Base-by-base conservation (phyloP, 2,888 invertebrate genomes). In the Saturnia pavonia region DNA sequence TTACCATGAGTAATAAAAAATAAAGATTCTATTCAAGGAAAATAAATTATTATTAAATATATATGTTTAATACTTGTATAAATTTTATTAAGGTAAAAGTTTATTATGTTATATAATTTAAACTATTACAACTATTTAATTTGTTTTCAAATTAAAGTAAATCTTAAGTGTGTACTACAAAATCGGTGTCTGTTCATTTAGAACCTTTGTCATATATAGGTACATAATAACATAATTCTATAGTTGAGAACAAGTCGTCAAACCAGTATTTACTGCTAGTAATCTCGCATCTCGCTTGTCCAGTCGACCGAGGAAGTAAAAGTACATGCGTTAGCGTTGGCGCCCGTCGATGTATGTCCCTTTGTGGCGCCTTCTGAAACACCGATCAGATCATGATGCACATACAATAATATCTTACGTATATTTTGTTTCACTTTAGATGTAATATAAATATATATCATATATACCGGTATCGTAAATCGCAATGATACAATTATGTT, bases 231-330 rank as follows among this genome's bases (percentile, higher is more conserved):
- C 25, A 68, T 25, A 27, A 27, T 27, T 45, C 12, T 60, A 27
- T 60, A 60, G 57, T 57, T 25, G 22, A 57, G 68, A 16, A 7
- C 63, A 22, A 54, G 51, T 66, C 65, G 63, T 81, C 73, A 85
- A 87, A 88, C 88, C 84, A 80, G 88, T 85, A 83, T 84, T 77
- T 79, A 78, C 82, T 80, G 77, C 81, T 78, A 78, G 81, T 83
- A 82, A 83, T 85, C 82, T 81, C 75, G 78, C 79, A 72, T 75
- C 78, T 75, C 71, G 76, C 77, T 74, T 78, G 69, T 70, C 69
- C 69, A 60, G 72, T 72, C 67, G 68, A 54, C 65, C 74, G 74
- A 82, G 84, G 82, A 85, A 87, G 81, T 81, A 78, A 77, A 77
- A 76, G 75, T 81, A 85, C 85, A 83, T 82, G 19, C 54, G 48